phyloP scores from a whole-genome alignment of 2,797 vertebrate species.

The Epinephelus awoara region DNA sequence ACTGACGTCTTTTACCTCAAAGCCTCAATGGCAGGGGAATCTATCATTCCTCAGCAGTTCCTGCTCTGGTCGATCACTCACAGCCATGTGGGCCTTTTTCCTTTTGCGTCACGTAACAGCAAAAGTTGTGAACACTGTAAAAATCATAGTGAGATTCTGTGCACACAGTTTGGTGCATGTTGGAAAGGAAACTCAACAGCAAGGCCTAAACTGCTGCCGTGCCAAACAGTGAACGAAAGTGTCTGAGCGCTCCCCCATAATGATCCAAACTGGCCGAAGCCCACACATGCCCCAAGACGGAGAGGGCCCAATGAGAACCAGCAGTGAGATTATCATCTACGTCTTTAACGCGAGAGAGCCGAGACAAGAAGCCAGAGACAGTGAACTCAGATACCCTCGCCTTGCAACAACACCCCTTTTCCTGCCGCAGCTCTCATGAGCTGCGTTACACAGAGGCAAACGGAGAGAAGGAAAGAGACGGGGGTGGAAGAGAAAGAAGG shows the following conservation, averaged over 20 bases:
- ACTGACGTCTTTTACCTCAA: constrained; percentile 74
- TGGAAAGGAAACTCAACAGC: not conserved
- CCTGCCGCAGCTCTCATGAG: constrained; percentile 70
- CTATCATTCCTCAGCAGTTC: constrained; percentile 31
- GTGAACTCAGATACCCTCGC: constrained; percentile 83
- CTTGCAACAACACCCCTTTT: constrained; percentile 73
- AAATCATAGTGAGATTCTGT: constrained; percentile 10
- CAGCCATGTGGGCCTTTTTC: not conserved
- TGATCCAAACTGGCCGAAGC: constrained; percentile 51
- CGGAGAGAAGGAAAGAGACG: constrained; percentile 32
- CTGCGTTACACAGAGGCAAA: constrained; percentile 59
- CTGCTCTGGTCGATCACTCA: constrained; percentile 30
- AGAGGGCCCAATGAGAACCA: constrained; percentile 61
- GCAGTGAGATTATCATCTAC: constrained; percentile 69
- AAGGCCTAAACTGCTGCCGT: not conserved
- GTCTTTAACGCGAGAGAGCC: constrained; percentile 59
- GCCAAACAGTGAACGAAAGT: constrained; percentile 23
- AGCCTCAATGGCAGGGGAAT: constrained; percentile 47
- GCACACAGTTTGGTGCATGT: not conserved
- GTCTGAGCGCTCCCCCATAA: constrained; percentile 40
- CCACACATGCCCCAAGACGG: constrained; percentile 43
- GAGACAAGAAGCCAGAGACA: constrained; percentile 60
- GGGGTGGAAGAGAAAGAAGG: not conserved
- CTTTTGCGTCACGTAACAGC: constrained; percentile 4
- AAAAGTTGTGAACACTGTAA: constrained; percentile 28